phyloP scores from a whole-genome alignment of 2,888 invertebrate species.

The Cheilosia vernalis region DNA sequence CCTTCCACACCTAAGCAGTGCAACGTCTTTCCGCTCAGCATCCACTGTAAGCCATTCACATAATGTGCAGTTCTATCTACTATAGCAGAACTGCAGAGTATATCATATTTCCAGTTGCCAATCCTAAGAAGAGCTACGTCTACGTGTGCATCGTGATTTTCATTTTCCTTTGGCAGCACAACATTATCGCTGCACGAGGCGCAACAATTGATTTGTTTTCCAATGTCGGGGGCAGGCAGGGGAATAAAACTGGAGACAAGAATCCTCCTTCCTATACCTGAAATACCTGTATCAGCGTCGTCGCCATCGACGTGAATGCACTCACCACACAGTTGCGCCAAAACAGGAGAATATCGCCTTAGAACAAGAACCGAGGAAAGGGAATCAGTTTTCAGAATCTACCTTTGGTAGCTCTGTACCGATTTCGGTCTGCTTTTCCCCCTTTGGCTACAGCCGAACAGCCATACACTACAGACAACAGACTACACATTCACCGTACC shows the following conservation, averaged over 20 bases:
- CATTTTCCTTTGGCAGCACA: conserved; percentile 54
- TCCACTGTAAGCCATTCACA: conserved; percentile 2
- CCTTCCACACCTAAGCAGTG: too few relatives aligned
- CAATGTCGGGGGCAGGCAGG: background rate
- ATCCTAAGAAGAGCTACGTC: conserved; percentile 33
- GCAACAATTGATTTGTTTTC: conserved; percentile 60
- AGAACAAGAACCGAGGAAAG: conserved; percentile 17
- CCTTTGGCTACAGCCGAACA: background rate
- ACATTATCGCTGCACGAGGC: conserved; percentile 28
- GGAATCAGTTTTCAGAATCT: conserved; percentile 52
- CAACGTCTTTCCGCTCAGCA: conserved; percentile 1
- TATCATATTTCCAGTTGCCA: conserved; percentile 41
- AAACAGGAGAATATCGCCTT: conserved; percentile 30
- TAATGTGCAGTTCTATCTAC: background rate
- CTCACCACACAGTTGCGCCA: conserved; percentile 30
- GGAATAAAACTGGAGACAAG: conserved; percentile 15
- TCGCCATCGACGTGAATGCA: conserved; percentile 36
- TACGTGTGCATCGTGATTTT: conserved; percentile 59
- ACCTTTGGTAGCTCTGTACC: background rate
- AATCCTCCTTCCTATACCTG: conserved; percentile 55
- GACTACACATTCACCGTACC: background rate
- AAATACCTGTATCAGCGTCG: conserved; percentile 69
- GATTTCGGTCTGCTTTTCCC: background rate
- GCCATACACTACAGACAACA: too few relatives aligned
- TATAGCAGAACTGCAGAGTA: background rate